Evolutionary conservation across 2,113 vertebrate genomes (phyloP), one percentile per base, ranked within the genome.

Genomic region (Entelurus aequoreus): DNA sequence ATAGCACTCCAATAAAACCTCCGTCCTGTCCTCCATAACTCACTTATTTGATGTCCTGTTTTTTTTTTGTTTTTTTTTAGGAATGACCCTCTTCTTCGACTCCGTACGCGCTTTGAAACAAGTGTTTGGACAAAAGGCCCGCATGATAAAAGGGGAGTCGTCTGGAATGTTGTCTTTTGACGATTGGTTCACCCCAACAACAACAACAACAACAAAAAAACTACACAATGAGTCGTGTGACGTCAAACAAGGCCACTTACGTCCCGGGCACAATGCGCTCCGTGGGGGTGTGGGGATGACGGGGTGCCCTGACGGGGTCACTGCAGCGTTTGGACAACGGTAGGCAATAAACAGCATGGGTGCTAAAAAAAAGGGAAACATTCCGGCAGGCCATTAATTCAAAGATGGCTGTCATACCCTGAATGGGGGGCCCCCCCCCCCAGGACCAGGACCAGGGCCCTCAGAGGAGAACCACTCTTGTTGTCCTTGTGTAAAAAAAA

Each of bases 381-480:
- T 83, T 86, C 78, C 80, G 63, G 74, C 68, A 62, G 60, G 8
- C 48, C 74, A 81, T 84, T 70, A 88, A 83, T 83, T 84, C 88
- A 80, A 85, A 77, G 54, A 48, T 70, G 52, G 70, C 58, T 81
- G 77, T 81, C 72, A 71, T 77, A 73, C 82, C 75, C 51, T 84
- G 79, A 85, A 83, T 73, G 11, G 68, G 62, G 63, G 42, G 6
- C 5, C 7, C 62, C 42, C 55, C 16, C 13, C 11, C 21, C 12
- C 5, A n/a, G n/a, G n/a, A n/a, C n/a, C 8, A 8, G 0, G 28
- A 16, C 11, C n/a, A 40, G 15, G 52, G 62, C 60, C 60, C 59
- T 8, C 2, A 42, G 50, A n/a, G 65, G 48, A 71, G 28, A 61
- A 62, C 55, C 47, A 42, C 7, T 42, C 10, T 42, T 1, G 38